Conservation (phyloP, 2,113 vertebrate genomes). For the Loxodonta africana region DNA sequence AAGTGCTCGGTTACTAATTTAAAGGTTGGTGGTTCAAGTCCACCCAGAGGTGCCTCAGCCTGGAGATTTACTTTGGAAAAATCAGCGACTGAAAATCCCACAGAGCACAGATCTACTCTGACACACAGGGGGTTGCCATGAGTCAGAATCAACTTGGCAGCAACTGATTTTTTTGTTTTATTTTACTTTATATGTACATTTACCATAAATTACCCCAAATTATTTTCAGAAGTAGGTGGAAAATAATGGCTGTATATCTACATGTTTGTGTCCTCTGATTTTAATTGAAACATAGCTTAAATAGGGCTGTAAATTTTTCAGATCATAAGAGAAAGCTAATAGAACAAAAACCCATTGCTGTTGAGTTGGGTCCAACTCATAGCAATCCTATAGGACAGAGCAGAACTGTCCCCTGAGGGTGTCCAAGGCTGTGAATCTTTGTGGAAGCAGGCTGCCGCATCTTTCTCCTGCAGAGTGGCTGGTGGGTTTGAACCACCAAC, state of each 20-base stretch:
- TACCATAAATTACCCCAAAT: neutral
- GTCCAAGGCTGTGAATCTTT: neutral
- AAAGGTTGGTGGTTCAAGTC: too few relatives aligned
- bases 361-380: neutral
- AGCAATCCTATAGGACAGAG: neutral
- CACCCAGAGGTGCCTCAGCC: too few relatives aligned
- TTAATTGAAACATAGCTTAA: conserved; percentile 5
- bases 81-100: too few relatives aligned
- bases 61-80: too few relatives aligned
- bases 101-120: too few relatives aligned
- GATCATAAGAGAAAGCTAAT: conserved; percentile 24
- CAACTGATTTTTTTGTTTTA: too few relatives aligned
- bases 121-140: too few relatives aligned
- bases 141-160: too few relatives aligned
- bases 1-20: too few relatives aligned
- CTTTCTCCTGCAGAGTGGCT: neutral
- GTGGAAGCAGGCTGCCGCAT: neutral
- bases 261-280: neutral
- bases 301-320: neutral
- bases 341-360: neutral
- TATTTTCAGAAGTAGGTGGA: neutral
- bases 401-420: neutral
- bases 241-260: neutral
- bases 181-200: neutral
- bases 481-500: neutral